Evolutionary conservation across 2,888 invertebrate species (phyloP), one percentile per base, ranked within the genome.

Genomic region (Andrena bucephala): DNA sequence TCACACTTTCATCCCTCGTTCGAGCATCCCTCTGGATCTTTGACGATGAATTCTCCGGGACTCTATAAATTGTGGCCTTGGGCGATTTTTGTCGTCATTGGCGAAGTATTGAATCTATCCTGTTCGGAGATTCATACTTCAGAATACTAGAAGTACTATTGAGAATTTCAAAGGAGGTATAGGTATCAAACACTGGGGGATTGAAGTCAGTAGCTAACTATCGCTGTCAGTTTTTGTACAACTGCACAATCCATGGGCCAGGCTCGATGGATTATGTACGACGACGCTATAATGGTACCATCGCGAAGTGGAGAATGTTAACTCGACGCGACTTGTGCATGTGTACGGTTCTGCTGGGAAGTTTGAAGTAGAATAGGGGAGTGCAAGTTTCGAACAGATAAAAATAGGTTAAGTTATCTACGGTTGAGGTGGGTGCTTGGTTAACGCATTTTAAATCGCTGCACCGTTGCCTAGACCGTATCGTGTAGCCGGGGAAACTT

Each of bases 391-490:
- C 54, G 33, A n/a, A 50, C 54, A 36, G 33, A 68, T 54, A 68
- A 68, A 68, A 68, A 68, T 33, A 54, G 68, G 68, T 67, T 67
- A 54, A 67, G 67, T 67, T 67, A 48, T 67, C 67, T 52, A 67
- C 67, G 67, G 31, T 54, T 68, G 68, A 54, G 54, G 54, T 54
- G 33, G 68, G 33, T 36, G 33, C 24, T 68, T 68, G 68, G 54
- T 68, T 68, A 68, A 54, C 68, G 54, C 68, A 68, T 68, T 68
- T 68, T 54, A 68, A 68, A 68, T 68, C 68, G 54, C 52, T 54
- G 68, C 68, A 54, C 20, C 48, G 52, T 52, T 68, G 31, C 54
- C 4, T 8, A 20, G 54, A 54, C 16, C 24, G 54, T 54, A 54
- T 33, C 54, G 54, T 50, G 24, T 68, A 33, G 33, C n/a, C 16